Evolutionary conservation across 1,140 invertebrate species (phyloP).

Genomic region (Drosophila takahashii): DNA sequence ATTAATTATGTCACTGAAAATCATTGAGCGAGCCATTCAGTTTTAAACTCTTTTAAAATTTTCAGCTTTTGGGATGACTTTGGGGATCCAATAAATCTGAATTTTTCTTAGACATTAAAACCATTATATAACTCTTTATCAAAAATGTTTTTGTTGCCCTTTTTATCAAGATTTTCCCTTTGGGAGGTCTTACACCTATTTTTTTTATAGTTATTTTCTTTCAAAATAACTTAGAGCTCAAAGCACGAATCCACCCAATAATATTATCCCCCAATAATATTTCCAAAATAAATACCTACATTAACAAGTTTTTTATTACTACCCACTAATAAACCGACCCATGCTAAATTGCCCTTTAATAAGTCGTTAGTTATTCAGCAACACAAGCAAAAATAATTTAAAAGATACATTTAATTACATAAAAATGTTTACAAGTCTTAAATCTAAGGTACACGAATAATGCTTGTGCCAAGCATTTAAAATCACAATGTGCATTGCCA

Average conservation of each 20-base stretch:
- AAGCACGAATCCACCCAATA: no score
- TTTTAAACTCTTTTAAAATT: neutral
- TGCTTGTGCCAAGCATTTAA: slow-evolving; percentile 25
- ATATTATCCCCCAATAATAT: no score
- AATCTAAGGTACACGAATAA: slow-evolving; percentile 19
- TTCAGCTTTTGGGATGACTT: neutral
- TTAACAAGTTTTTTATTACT: neutral
- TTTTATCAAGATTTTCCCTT: no score
- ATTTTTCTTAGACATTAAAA: no score
- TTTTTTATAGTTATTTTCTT: no score
- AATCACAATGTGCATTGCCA: slow-evolving; percentile 48
- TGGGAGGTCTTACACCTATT: no score
- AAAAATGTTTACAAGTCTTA: slow-evolving; percentile 14
- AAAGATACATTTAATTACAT: slow-evolving; percentile 20
- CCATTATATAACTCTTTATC: no score
- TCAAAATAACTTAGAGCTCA: no score
- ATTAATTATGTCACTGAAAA: slow-evolving; percentile 8
- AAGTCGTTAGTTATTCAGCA: neutral
- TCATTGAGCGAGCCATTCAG: neutral
- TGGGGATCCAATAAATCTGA: no score
- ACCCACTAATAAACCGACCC: neutral
- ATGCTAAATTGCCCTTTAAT: neutral
- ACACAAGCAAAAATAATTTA: slow-evolving; percentile 9
- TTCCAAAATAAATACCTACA: no score
- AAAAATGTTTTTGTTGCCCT: no score